A percentile compares a stretch with the other conserved stretches of the same genome.
These are phyloP conservation scores for Drosophila sturtevanti DNA, from an alignment of 1,140 invertebrate species.

Conservation along the genomic window DNA sequence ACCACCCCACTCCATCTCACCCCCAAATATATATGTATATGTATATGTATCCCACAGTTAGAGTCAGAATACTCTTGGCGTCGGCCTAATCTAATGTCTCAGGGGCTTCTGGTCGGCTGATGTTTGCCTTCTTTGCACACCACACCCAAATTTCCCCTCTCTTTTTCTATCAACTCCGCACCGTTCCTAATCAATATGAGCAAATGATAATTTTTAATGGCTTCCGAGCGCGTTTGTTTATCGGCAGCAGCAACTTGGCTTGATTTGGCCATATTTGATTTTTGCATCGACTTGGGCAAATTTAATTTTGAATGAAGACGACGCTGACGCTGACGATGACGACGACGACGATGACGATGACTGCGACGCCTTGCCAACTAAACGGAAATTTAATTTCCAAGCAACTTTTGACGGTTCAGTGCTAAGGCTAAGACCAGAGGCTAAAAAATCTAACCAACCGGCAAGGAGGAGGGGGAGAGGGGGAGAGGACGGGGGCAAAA, in stretches of 20 bases:
- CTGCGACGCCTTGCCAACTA: constrained; percentile 30
- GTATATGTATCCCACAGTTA: not conserved
- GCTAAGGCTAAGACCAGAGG: constrained; percentile 23
- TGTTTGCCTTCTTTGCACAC: not conserved
- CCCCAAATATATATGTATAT: too few species aligned
- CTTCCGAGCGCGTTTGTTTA: constrained; percentile 77
- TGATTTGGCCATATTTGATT: constrained; percentile 71
- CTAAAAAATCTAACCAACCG: not conserved
- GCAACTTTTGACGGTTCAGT: constrained; percentile 42
- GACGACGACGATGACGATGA: not conserved
- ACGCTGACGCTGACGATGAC: constrained; percentile 50
- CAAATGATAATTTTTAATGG: constrained; percentile 80
- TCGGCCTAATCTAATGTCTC: constrained; percentile 77
- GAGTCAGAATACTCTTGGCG: constrained; percentile 3
- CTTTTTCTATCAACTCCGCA: not conserved
- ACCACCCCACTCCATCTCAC: not conserved
- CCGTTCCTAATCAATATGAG: constrained; percentile 72
- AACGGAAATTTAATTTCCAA: constrained; percentile 80
- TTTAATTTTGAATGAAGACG: constrained; percentile 69
- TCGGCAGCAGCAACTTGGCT: constrained; percentile 46
- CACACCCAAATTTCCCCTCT: not conserved
- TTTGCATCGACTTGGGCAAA: constrained; percentile 50
- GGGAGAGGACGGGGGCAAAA: too few species aligned
- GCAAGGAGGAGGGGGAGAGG: too few species aligned
- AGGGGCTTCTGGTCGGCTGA: constrained; percentile 43